Percentiles rank a stretch among this genome's conserved stretches.
These are phyloP conservation scores for Paracanthobrama guichenoti DNA, from an alignment of 2,113 vertebrate species.

Conservation along the genomic window DNA sequence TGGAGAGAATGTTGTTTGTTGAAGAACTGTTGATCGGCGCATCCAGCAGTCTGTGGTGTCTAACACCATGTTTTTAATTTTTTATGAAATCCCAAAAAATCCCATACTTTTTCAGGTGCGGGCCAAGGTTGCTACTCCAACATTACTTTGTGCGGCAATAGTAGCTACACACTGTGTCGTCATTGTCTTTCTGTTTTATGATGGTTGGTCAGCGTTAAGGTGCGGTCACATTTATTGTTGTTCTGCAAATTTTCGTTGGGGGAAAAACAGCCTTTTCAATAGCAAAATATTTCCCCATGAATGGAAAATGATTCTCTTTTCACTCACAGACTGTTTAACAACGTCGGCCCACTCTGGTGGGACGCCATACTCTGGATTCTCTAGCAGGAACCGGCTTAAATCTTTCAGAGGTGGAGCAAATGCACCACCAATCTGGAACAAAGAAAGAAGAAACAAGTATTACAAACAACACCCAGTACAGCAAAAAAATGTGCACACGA, in stretches of 20 bases:
- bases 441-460: not conserved
- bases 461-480: not conserved
- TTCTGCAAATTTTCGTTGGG: too few relatives aligned
- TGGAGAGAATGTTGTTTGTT: not conserved
- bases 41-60: not conserved
- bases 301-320: not conserved
- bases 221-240: too few relatives aligned
- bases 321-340: conserved; percentile 89
- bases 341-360: conserved; percentile 98
- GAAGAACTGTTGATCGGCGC: not conserved
- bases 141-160: not conserved
- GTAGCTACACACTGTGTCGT: not conserved
- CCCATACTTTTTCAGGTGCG: too few relatives aligned
- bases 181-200: not conserved
- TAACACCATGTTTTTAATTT: not conserved
- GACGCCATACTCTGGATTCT: conserved; percentile 96
- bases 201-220: not conserved
- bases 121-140: not conserved
- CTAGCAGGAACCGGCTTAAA: conserved; percentile 92
- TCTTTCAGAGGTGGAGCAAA: conserved; percentile 97
- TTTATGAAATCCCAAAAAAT: not conserved
- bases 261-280: too few relatives aligned
- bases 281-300: too few relatives aligned
- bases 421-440: conserved; percentile 88
- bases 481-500: not conserved